Evolutionary conservation across 2,797 vertebrate genomes (phyloP).

Genomic region (Podarcis siculus): DNA sequence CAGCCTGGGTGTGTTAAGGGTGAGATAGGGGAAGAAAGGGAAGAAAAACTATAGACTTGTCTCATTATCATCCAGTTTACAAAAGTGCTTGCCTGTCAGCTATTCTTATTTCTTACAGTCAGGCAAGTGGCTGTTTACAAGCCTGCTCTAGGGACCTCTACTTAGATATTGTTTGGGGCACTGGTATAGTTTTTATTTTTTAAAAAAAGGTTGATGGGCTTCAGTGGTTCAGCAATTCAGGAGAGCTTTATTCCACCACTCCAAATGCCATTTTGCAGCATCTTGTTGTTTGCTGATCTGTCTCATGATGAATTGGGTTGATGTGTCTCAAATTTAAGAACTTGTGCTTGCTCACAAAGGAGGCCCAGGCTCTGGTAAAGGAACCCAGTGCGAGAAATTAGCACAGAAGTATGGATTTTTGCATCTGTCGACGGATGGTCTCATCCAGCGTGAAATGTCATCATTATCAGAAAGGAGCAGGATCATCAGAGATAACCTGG

Average conservation of each 20-base stretch:
- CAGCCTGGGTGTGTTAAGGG: no score
- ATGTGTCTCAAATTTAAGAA: background rate
- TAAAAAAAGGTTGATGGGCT: background rate
- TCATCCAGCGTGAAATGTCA: constrained; percentile 85
- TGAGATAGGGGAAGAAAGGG: no score
- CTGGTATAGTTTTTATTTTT: background rate
- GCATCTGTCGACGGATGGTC: constrained; percentile 79
- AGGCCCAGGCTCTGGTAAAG: constrained; percentile 92
- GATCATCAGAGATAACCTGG: constrained; percentile 83
- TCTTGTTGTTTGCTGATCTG: background rate
- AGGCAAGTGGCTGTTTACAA: background rate
- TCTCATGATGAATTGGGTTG: background rate
- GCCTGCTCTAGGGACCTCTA: background rate
- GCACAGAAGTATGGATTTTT: constrained; percentile 86
- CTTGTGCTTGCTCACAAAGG: constrained; percentile 74
- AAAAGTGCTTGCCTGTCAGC: background rate
- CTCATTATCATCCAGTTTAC: background rate
- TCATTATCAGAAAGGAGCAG: constrained; percentile 85
- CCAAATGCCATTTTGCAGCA: background rate
- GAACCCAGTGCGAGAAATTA: constrained; percentile 87
- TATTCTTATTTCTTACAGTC: background rate
- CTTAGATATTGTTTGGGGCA: background rate
- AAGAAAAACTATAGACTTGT: background rate
- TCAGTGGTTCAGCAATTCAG: background rate
- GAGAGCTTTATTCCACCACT: background rate